Evolutionary conservation across 2,797 vertebrate genomes (phyloP).

Genomic region (Sylvia borin): DNA sequence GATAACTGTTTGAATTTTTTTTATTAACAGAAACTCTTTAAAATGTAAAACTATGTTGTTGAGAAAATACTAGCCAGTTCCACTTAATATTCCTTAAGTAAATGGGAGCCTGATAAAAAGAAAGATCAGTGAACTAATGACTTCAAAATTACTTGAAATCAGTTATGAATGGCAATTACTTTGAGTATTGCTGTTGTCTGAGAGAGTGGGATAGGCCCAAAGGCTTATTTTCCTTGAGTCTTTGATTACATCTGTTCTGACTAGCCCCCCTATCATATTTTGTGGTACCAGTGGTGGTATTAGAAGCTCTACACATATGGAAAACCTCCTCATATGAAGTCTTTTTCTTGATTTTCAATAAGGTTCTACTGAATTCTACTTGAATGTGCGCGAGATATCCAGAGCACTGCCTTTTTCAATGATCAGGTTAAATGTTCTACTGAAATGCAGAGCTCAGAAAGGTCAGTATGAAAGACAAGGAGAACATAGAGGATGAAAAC

Average conservation of each 20-base stretch:
- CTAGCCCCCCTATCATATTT: neutral
- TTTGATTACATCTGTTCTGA: neutral
- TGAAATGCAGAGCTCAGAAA: neutral
- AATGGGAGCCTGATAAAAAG: neutral
- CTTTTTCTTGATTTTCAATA: neutral
- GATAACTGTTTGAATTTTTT: neutral
- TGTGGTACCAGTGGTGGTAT: neutral
- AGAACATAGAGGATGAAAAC: neutral
- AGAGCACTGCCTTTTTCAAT: neutral
- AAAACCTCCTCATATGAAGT: neutral
- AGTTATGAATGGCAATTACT: neutral
- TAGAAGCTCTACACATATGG: neutral
- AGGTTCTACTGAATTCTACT: neutral
- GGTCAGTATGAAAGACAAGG: neutral
- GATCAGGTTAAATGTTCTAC: neutral
- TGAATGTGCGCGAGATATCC: neutral
- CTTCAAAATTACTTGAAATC: neutral
- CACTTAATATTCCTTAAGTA: neutral
- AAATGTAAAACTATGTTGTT: neutral
- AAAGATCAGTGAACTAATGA: neutral
- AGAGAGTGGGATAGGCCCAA: neutral
- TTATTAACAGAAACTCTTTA: neutral
- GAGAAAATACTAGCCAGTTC: neutral
- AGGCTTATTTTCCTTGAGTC: neutral
- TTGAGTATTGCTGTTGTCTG: neutral